A percentile compares a stretch with the other conserved stretches of the same genome.
Conservation (phyloP, 1,140 invertebrate genomes). For the Tetramorium alpestre region DNA sequence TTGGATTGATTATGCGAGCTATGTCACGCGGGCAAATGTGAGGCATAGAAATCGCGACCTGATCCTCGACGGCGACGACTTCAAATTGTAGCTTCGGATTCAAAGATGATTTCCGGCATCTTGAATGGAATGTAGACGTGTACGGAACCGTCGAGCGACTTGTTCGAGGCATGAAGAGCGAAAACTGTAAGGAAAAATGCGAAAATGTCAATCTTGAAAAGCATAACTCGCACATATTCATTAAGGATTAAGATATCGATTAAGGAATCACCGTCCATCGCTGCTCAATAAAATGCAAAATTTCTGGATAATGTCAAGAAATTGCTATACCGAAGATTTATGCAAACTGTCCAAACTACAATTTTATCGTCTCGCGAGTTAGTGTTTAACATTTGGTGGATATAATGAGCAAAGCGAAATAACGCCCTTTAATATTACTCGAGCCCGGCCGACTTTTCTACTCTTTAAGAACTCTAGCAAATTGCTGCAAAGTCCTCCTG, state of each 20-base stretch:
- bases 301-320: not conserved
- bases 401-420: conserved; percentile 1
- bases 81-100: conserved; percentile 15
- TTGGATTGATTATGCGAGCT: conserved; percentile 50
- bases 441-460: not conserved
- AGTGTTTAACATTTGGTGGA: conserved; percentile 3
- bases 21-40: not conserved
- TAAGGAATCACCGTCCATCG: not conserved
- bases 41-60: not conserved
- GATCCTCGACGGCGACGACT: not conserved
- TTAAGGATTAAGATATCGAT: not conserved
- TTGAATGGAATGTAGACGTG: not conserved
- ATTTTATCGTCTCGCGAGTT: not conserved
- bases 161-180: not conserved
- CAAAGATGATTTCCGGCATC: not conserved
- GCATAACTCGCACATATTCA: not conserved
- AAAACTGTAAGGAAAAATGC: conserved; percentile 2
- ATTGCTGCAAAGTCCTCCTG: not conserved
- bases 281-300: not conserved
- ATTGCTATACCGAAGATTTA: not conserved
- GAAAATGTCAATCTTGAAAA: conserved; percentile 14
- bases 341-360: not conserved
- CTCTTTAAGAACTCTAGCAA: not conserved
- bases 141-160: not conserved
- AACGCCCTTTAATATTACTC: not conserved